Base-by-base conservation (phyloP, 2,888 invertebrate species). In the Mythimna vitellina region DNA sequence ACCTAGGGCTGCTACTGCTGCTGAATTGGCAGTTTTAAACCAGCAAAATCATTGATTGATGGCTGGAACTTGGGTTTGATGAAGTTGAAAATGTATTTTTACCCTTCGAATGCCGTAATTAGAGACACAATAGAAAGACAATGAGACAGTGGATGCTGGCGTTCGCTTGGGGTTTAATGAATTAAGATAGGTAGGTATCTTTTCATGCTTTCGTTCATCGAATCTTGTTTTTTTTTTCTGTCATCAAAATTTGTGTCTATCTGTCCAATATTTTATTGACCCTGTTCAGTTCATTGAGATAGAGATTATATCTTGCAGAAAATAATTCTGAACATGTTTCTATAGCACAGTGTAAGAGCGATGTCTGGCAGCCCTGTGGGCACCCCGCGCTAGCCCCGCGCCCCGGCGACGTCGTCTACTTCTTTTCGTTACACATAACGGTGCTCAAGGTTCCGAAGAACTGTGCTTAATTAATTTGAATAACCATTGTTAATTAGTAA, bases 371-470 rank as follows among this genome's bases (percentile, higher is more conserved):
- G 56, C 90, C 89, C 90, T 90, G 80, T 42, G 29, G 74, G 66
- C 71, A 65, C 68, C 78, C 80, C 81, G 83, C 88, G 78, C 84
- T 86, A 75, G 80, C 84, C 86, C 81, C 87, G 80, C 60, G 56
- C 87, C 88, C 89, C 86, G 88, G 85, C 82, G 82, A 80, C 85
- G 86, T 90, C 91, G 92, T 93, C 92, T 92, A 92, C 91, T 94
- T 93, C 94, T 94, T 94, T 94, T 93, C 93, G 91, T 90, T 92
- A 90, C 90, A 92, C 87, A 90, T 92, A 92, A 91, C 89, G 86
- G 90, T 79, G 84, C 86, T 88, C 88, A 87, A 86, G 75, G 85
- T 84, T 80, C 84, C 83, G 83, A 87, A 65, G 57, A 72, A 86
- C 87, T 87, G 87, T 20, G 46, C 46, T 46, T 46, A 17, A 46